These are phyloP conservation scores for Coturnix japonica DNA, from an alignment of 2,113 vertebrate species.

Conservation along the genomic window DNA sequence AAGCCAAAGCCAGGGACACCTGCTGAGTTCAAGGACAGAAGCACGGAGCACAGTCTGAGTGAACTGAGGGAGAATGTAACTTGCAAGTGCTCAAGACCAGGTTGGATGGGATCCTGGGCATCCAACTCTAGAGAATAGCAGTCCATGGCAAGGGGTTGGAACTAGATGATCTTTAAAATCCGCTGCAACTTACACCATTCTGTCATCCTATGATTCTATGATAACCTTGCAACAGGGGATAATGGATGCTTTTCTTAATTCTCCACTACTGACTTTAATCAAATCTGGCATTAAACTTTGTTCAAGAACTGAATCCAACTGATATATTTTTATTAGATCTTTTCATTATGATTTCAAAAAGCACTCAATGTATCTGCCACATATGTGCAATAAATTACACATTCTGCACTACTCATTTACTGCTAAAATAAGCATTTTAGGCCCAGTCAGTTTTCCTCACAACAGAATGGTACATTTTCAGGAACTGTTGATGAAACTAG, in stretches of 20 bases:
- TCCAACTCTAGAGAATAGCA: too few species aligned
- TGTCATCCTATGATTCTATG: too few species aligned
- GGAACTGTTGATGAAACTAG: not conserved
- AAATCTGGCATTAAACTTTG: not conserved
- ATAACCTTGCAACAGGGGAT: not conserved
- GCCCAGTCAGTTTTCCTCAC: not conserved
- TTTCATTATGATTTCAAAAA: slow-evolving; percentile 6
- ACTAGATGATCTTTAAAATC: too few species aligned
- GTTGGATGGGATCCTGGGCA: too few species aligned
- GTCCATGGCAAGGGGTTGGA: too few species aligned
- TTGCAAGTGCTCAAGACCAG: too few species aligned
- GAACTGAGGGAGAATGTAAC: not conserved
- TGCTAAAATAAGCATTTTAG: slow-evolving; percentile 7
- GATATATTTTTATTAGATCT: not conserved
- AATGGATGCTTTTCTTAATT: not conserved
- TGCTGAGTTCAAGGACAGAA: not conserved
- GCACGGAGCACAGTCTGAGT: not conserved
- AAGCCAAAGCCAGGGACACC: accelerated
- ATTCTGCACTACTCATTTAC: not conserved
- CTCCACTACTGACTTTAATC: not conserved
- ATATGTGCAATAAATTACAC: not conserved
- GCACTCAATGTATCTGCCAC: not conserved
- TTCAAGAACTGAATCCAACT: not conserved
- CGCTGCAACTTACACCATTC: too few species aligned
- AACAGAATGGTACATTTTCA: not conserved